Conservation (phyloP, 2,113 vertebrate genomes). For the Vombatus ursinus region DNA sequence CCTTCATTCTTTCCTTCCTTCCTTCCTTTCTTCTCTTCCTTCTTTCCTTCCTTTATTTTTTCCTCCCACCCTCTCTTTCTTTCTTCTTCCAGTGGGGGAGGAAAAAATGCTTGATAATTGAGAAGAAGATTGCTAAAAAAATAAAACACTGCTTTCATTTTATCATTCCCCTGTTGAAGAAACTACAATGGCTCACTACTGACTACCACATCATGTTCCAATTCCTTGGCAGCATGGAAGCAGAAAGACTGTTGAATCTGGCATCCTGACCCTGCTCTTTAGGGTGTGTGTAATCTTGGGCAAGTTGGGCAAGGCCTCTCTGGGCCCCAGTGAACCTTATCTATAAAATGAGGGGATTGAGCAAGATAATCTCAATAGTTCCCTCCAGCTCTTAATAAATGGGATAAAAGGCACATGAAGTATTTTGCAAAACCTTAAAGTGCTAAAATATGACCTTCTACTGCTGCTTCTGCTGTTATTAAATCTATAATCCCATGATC, state of each 20-base stretch:
- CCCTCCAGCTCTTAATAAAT: neutral
- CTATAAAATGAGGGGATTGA: neutral
- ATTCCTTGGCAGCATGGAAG: neutral
- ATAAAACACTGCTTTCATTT: neutral
- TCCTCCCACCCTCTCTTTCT: neutral
- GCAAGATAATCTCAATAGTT: neutral
- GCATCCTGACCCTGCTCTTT: neutral
- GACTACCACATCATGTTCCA: neutral
- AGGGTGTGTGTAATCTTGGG: neutral
- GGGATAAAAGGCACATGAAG: neutral
- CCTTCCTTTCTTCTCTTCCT: too few relatives aligned
- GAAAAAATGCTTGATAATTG: neutral
- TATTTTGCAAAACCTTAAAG: neutral
- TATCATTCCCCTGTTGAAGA: neutral
- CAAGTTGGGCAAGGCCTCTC: neutral
- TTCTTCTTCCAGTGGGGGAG: neutral
- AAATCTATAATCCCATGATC: neutral
- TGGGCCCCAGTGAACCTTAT: neutral
- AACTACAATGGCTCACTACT: neutral
- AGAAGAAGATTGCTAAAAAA: neutral
- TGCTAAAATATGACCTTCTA: neutral
- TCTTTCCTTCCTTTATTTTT: too few relatives aligned
- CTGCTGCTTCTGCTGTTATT: neutral
- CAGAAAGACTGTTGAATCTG: neutral
- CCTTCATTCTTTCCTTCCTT: too few relatives aligned